Conservation (phyloP, 2,797 vertebrate genomes). For the Apogon hyalosoma region DNA sequence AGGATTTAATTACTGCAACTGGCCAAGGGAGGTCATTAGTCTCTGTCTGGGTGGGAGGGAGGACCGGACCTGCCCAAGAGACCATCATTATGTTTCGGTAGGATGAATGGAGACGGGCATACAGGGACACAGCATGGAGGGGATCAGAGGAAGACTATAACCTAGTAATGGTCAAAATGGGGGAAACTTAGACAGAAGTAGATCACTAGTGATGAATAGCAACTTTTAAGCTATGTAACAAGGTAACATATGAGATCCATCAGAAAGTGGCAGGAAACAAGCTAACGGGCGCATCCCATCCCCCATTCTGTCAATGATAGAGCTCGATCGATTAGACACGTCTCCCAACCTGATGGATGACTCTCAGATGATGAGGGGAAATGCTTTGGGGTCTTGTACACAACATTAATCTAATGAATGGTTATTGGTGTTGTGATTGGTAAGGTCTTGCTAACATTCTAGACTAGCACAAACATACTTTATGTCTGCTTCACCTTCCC, state of each 20-base stretch:
- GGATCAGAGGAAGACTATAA: not conserved
- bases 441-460: not conserved
- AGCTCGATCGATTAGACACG: slow-evolving; percentile 51
- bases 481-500: not conserved
- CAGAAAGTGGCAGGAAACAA: slow-evolving; percentile 31
- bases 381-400: slow-evolving; percentile 13
- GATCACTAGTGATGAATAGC: slow-evolving; percentile 21
- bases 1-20: slow-evolving; percentile 58
- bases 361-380: slow-evolving; percentile 18
- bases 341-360: slow-evolving; percentile 22
- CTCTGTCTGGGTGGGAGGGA: slow-evolving; percentile 46
- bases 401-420: slow-evolving; percentile 32
- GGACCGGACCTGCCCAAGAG: slow-evolving; percentile 44
- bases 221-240: slow-evolving; percentile 3
- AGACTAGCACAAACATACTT: too few relatives aligned
- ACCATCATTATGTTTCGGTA: slow-evolving; percentile 21
- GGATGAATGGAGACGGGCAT: not conserved
- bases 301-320: slow-evolving; percentile 41
- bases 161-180: not conserved
- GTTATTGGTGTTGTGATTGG: slow-evolving; percentile 9
- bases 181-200: slow-evolving; percentile 4
- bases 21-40: slow-evolving; percentile 46
- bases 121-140: not conserved
- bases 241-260: slow-evolving; percentile 8
- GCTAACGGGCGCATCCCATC: slow-evolving; percentile 11